Evolutionary conservation across 2,113 vertebrate genomes (phyloP), one percentile per base, ranked within the genome.

Genomic region (Syngnathus scovelli): DNA sequence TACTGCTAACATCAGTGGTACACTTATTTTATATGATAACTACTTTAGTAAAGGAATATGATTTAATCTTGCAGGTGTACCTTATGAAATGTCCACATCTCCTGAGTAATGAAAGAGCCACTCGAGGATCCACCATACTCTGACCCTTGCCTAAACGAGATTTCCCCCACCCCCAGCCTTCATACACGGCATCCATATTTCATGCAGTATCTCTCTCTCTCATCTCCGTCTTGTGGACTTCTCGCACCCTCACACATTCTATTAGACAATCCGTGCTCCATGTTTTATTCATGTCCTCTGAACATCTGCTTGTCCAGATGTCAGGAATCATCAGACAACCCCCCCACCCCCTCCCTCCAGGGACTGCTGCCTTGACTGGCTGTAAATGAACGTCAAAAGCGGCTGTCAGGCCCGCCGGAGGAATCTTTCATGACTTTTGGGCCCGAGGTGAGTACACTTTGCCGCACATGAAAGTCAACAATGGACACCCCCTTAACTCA

Each of bases 221-320:
- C 46, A 36, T 49, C 48, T 66, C 61, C 39, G 19, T 41, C 61
- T 38, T 54, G 48, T 38, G 46, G 27, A 38, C 48, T 38, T 37
- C 39, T 44, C n/a, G 9, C 60, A 39, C 33, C 38, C 37, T 48
- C 43, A 65, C 43, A 46, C 27, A 21, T 62, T 36, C 63, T 65
- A 85, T 89, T 84, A 83, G 78, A 83, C 74, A 66, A 83, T 70
- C 55, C 12, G 76, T 75, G 76, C 75, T 83, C 83, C 54, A 90
- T 90, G 87, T 91, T 91, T 91, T 87, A 91, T 91, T 91, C 87
- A 90, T 86, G 78, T 82, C 77, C 73, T 87, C 77, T 71, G 78
- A 82, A 86, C 78, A 85, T 86, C 84, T 83, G 82, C 79, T 86
- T 80, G 80, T 88, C 82, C 79, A 79, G 78, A 70, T 90, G 79